Evolutionary conservation across 2,113 vertebrate genomes (phyloP), one percentile per base, ranked within the genome.

Genomic region (Urocitellus parryii): DNA sequence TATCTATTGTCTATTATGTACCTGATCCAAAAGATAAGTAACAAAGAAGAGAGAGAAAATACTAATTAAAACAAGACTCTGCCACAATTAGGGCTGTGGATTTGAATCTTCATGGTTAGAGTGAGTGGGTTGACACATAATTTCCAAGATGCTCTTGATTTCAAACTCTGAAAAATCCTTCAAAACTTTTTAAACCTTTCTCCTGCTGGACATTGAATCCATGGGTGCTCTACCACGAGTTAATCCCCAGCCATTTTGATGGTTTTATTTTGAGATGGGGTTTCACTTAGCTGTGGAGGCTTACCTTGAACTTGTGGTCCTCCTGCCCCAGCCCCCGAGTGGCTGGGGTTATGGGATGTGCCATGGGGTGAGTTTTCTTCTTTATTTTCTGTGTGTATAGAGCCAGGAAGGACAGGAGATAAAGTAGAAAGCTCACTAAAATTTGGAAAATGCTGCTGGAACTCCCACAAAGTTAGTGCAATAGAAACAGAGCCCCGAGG

Each of bases 381-480:
- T 94, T 63, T 27, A 22, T 90, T 82, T 82, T 76, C 42, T 76
- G 9, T 83, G 68, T 25, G 24, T 80, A 91, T 81, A 73, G 86
- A 45, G 10, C 68, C 72, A 79, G 27, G 37, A 80, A 42, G 34
- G 42, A 3, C 1, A 18, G 79, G n/a, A 72, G 56, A 70, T 22
- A n/a, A 76, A 24, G 42, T 63, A 27, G 20, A 42, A 48, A 95
- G 76, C 18, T 34, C 22, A 78, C 22, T 16, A 48, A 83, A 42
- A 32, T 86, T 45, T 42, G 29, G 80, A 83, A 90, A 42, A 70
- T 18, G 48, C 37, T 53, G 0, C 34, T 2, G 42, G 65, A 68
- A 76, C 14, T 3, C 70, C 58, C 24, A 0, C 72, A 34, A 32
- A 25, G 37, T 68, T 51, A 81, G 34, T 25, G 13, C 37, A 53